phyloP scores from a whole-genome alignment of 2,113 vertebrate species.

The Plotosus lineatus region DNA sequence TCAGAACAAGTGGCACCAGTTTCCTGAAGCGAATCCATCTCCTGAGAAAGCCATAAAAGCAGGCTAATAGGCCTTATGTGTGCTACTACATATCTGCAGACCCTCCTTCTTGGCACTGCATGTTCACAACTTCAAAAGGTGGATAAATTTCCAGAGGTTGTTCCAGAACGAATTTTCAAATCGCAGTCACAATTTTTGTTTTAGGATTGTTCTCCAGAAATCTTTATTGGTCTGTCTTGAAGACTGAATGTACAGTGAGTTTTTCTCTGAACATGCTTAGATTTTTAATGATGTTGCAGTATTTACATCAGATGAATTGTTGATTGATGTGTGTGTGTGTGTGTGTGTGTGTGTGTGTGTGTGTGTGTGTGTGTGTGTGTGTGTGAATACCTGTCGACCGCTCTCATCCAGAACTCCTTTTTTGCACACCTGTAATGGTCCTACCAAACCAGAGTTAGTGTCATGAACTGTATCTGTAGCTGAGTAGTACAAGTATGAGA shows the following conservation, averaged over 20 bases:
- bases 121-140: too few species aligned
- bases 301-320: background rate
- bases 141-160: too few species aligned
- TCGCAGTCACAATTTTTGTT: too few species aligned
- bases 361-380: background rate
- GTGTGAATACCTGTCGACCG: constrained; percentile 75
- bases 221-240: background rate
- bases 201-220: too few species aligned
- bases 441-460: constrained; percentile 88
- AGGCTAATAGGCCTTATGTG: too few species aligned
- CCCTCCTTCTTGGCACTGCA: too few species aligned
- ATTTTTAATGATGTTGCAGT: background rate
- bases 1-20: too few species aligned
- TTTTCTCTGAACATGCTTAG: background rate
- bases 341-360: background rate
- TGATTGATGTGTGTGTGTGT: background rate
- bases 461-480: constrained; percentile 76
- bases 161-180: too few species aligned
- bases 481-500: constrained; percentile 93
- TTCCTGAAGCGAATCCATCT: too few species aligned
- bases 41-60: too few species aligned
- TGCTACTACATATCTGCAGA: too few species aligned
- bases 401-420: constrained; percentile 71
- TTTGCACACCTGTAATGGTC: constrained; percentile 89
- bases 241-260: background rate